These are phyloP conservation scores for Scomber japonicus DNA, from an alignment of 2,113 vertebrate genomes.

Conservation along the genomic window DNA sequence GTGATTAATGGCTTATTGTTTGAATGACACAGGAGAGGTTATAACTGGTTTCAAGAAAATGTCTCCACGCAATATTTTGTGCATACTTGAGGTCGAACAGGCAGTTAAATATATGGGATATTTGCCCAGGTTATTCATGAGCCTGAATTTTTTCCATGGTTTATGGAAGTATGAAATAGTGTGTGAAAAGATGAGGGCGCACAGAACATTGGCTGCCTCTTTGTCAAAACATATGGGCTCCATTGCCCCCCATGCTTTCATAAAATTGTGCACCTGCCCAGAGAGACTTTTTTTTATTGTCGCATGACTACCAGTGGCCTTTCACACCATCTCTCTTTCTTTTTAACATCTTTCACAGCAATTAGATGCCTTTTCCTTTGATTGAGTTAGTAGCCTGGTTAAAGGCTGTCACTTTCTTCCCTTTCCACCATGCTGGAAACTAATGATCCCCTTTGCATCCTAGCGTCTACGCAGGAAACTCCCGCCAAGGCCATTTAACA, in stretches of 20 bases:
- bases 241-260: slow-evolving; percentile 39
- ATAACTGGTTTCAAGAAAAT: slow-evolving; percentile 51
- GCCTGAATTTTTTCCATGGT: slow-evolving; percentile 52
- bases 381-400: slow-evolving; percentile 84
- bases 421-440: slow-evolving; percentile 83
- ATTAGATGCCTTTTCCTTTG: slow-evolving; percentile 78
- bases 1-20: slow-evolving; percentile 58
- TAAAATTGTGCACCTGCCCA: slow-evolving; percentile 78
- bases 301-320: slow-evolving; percentile 58
- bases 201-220: slow-evolving; percentile 36
- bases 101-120: slow-evolving; percentile 58
- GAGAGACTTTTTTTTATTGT: slow-evolving; percentile 45
- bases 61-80: slow-evolving; percentile 53
- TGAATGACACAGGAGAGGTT: slow-evolving; percentile 59
- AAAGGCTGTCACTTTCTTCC: slow-evolving; percentile 85
- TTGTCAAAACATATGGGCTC: slow-evolving; percentile 31
- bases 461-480: slow-evolving; percentile 79
- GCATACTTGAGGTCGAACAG: slow-evolving; percentile 68
- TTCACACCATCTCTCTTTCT: slow-evolving; percentile 64
- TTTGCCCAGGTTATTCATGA: slow-evolving; percentile 58
- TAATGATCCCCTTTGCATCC: slow-evolving; percentile 83
- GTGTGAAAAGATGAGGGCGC: slow-evolving; percentile 49
- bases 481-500: slow-evolving; percentile 83
- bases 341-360: slow-evolving; percentile 76
- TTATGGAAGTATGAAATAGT: slow-evolving; percentile 59